Percentiles rank a stretch among this genome's conserved stretches.
These are phyloP conservation scores for Catocala sponsa DNA, from an alignment of 2,888 invertebrate species.

Conservation along the genomic window DNA sequence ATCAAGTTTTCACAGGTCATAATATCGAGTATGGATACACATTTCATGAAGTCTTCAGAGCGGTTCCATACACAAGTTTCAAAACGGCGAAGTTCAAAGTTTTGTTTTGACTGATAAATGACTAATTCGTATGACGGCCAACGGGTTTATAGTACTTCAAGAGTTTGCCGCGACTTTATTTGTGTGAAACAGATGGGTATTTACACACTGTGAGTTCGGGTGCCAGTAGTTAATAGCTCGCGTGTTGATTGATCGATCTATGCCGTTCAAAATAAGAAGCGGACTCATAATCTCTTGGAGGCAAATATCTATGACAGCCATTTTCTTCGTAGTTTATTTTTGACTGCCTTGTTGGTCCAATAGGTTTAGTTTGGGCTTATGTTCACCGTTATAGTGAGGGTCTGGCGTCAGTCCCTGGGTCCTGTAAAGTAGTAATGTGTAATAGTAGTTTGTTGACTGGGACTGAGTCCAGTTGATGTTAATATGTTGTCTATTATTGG, in stretches of 20 bases:
- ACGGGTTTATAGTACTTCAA: conserved; percentile 10
- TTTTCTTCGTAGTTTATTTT: too few relatives aligned
- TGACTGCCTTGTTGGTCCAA: too few relatives aligned
- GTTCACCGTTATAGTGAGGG: too few relatives aligned
- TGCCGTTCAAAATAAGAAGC: neutral
- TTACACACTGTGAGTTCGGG: conserved; percentile 1
- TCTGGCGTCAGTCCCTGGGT: too few relatives aligned
- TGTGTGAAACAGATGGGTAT: conserved; percentile 15
- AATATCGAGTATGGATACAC: neutral
- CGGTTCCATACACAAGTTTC: conserved; percentile 8
- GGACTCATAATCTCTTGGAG: neutral
- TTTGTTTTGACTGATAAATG: conserved; percentile 26
- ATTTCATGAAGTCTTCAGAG: neutral
- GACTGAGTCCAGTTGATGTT: too few relatives aligned
- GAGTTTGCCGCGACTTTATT: conserved; percentile 10
- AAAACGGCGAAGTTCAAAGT: conserved; percentile 40
- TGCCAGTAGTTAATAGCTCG: neutral
- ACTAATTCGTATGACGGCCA: conserved; percentile 21
- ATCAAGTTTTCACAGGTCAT: too few relatives aligned
- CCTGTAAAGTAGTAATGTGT: too few relatives aligned
- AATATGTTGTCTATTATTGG: too few relatives aligned
- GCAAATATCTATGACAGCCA: neutral
- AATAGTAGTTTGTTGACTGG: too few relatives aligned
- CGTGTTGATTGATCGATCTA: conserved; percentile 6
- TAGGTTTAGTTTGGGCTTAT: too few relatives aligned